Evolutionary conservation across 2,888 invertebrate species (phyloP).

Genomic region (Cryptocephalus moraei): DNA sequence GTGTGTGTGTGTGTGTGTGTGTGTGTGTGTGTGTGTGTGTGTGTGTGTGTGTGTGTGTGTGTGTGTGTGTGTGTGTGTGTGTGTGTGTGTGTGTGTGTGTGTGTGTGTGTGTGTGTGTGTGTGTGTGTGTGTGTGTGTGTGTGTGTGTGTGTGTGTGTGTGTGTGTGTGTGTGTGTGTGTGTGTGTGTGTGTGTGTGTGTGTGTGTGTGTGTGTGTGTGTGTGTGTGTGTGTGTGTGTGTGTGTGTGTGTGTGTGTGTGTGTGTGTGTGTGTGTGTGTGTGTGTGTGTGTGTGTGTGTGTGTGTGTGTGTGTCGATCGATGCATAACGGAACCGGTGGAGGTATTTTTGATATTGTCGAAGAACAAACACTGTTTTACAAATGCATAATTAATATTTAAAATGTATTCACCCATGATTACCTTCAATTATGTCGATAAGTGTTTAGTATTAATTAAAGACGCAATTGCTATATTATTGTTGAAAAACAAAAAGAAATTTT

Average conservation of each 20-base stretch:
- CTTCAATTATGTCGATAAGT: too few relatives aligned
- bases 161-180: slow-evolving; percentile 1
- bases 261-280: background rate
- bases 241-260: background rate
- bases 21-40: slow-evolving; percentile 1
- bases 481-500: too few relatives aligned
- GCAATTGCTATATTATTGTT: too few relatives aligned
- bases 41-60: background rate
- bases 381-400: too few relatives aligned
- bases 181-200: background rate
- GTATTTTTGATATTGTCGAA: too few relatives aligned
- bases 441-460: too few relatives aligned
- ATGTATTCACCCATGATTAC: too few relatives aligned
- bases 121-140: background rate
- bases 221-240: background rate
- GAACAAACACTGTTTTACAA: too few relatives aligned
- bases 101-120: background rate
- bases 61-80: background rate
- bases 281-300: background rate
- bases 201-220: background rate
- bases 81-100: background rate
- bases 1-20: background rate
- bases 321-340: too few relatives aligned
- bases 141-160: background rate
- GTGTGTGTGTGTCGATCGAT: background rate